Percentiles rank a stretch among this genome's conserved stretches.
These are phyloP conservation scores for Chloroclystis v-ata DNA, from an alignment of 2,888 invertebrate genomes.

Conservation along the genomic window DNA sequence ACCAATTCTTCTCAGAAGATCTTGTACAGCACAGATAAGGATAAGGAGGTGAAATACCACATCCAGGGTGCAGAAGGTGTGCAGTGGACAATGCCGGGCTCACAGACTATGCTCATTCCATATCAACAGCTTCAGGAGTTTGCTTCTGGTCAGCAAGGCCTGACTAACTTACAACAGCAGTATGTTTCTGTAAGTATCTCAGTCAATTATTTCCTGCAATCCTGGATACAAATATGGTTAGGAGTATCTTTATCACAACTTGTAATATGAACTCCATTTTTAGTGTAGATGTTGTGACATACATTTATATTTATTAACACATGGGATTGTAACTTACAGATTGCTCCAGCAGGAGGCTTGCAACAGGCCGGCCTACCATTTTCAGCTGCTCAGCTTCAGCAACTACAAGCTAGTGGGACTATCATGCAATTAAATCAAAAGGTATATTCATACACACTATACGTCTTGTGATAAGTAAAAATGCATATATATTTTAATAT, in stretches of 20 bases:
- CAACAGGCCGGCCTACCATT: conserved; percentile 64
- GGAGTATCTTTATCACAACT: no score
- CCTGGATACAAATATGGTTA: no score
- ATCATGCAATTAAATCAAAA: conserved; percentile 73
- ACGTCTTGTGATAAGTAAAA: no score
- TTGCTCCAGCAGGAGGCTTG: conserved; percentile 63
- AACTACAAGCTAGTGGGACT: conserved; percentile 64
- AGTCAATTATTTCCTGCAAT: no score
- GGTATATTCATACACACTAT: no score
- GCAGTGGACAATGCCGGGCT: conserved; percentile 69
- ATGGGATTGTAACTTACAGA: no score
- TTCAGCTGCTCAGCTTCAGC: conserved; percentile 65
- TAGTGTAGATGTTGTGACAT: no score
- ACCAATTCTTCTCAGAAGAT: conserved; percentile 68
- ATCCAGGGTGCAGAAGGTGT: conserved; percentile 67
- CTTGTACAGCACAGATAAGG: conserved; percentile 68
- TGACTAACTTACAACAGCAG: conserved; percentile 64
- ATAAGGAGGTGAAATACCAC: conserved; percentile 69
- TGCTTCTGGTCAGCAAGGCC: conserved; percentile 52
- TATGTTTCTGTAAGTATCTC: conserved; percentile 66
- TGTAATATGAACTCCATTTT: no score
- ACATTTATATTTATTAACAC: no score
- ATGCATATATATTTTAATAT: no score
- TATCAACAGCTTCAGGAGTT: conserved; percentile 70
- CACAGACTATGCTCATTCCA: conserved; percentile 71